Base-by-base conservation (phyloP, 2,797 vertebrate genomes). In the Nannoperca australis region DNA sequence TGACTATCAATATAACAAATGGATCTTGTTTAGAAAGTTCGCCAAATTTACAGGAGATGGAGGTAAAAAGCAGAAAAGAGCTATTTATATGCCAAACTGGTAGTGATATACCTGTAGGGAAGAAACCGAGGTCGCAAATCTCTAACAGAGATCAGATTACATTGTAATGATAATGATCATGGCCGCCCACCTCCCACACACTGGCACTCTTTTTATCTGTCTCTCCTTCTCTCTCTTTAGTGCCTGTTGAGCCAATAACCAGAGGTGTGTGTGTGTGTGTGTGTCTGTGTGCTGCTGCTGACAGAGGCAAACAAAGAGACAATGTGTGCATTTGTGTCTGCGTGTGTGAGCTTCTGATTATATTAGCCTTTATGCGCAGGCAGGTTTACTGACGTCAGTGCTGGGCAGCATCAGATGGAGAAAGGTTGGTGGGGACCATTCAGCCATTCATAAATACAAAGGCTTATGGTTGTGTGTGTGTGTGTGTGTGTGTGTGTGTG, bases 351-450 rank as follows among this genome's bases (percentile, higher is more conserved):
- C 42, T 64, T 60, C 66, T 91, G 89, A 91, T 92, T 92, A 81
- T 78, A 88, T 92, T 91, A 91, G 84, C 83, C 83, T 91, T 89
- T 88, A 85, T 87, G 78, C 67, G 67, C 79, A 79, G 51, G 73
- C 82, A 88, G 87, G 85, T 82, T 81, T 75, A 76, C 76, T 93
- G 92, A 93, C 87, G 85, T 93, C 92, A 92, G 70, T 63, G 63
- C 70, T 70, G 66, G 81, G 81, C 74, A 74, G 66, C 68, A 76
- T 84, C 84, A 72, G 62, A 87, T 86, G 36, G 70, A 77, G 73
- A 45, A 78, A 49, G 47, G 72, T 14, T 5, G 73, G 65, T 10
- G 44, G 54, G 53, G 66, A 69, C 44, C 53, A 65, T 47, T 6
- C 60, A 73, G 55, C 64, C 85, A 88, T 86, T 91, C 82, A 93